phyloP scores from a whole-genome alignment of 2,888 invertebrate species.

The Mycalesis mineus region DNA sequence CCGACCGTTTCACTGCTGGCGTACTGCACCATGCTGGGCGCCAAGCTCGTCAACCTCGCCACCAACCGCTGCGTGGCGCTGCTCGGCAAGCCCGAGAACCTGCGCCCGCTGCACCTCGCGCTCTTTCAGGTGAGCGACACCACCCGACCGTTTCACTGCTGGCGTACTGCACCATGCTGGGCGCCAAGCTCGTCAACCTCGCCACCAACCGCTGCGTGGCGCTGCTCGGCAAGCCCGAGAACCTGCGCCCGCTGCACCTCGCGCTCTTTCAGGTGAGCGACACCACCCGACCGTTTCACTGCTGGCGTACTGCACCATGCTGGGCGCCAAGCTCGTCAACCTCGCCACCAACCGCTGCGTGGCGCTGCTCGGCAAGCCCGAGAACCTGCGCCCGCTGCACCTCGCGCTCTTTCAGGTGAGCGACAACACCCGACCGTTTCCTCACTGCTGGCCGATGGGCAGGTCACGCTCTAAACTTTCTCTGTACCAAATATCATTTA shows the following conservation, averaged over 20 bases:
- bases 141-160: too few species aligned
- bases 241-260: conserved; percentile 90
- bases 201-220: conserved; percentile 89
- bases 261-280: conserved; percentile 94
- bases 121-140: conserved; percentile 95
- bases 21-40: conserved; percentile 96
- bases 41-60: conserved; percentile 94
- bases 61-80: conserved; percentile 90
- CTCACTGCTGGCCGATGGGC: conserved; percentile 95
- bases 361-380: conserved; percentile 92
- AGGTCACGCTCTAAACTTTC: too few species aligned
- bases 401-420: conserved; percentile 94
- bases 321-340: conserved; percentile 97
- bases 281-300: too few species aligned
- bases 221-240: conserved; percentile 96
- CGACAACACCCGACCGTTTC: too few species aligned
- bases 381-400: conserved; percentile 93
- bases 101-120: conserved; percentile 90
- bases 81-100: conserved; percentile 96
- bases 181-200: conserved; percentile 95
- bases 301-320: conserved; percentile 96
- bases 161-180: conserved; percentile 95
- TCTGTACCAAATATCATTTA: too few species aligned
- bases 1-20: conserved; percentile 96
- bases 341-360: conserved; percentile 90